These are phyloP conservation scores for Camptogramma bilineatum DNA, from an alignment of 2,888 invertebrate genomes.

Conservation along the genomic window DNA sequence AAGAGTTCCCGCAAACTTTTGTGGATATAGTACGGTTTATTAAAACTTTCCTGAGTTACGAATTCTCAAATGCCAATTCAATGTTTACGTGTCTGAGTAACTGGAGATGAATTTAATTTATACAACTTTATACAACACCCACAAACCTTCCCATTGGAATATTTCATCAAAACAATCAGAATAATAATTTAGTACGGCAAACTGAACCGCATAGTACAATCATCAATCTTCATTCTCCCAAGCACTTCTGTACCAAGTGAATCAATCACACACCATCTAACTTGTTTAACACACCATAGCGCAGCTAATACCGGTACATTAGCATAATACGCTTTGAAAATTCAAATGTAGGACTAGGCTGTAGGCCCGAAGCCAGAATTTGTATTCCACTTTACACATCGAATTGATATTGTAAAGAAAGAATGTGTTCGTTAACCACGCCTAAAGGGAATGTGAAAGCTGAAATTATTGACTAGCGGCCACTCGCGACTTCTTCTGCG, in stretches of 20 bases:
- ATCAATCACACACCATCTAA: slow-evolving; percentile 37
- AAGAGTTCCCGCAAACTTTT: too few species aligned
- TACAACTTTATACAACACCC: background rate
- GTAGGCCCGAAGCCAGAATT: slow-evolving; percentile 1
- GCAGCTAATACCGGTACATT: slow-evolving; percentile 26
- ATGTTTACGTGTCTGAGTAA: too few species aligned
- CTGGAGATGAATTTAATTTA: too few species aligned
- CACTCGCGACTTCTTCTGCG: too few species aligned
- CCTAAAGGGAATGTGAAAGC: background rate
- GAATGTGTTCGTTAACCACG: background rate
- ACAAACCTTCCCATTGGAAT: background rate
- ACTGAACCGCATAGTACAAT: slow-evolving; percentile 12
- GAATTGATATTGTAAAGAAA: background rate
- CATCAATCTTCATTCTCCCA: slow-evolving; percentile 31
- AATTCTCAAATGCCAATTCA: too few species aligned
- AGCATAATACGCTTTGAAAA: slow-evolving; percentile 34
- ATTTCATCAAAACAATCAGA: slow-evolving; percentile 6
- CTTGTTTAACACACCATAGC: slow-evolving; percentile 30
- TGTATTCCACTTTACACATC: background rate
- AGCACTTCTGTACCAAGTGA: slow-evolving; percentile 27
- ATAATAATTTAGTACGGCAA: slow-evolving; percentile 12
- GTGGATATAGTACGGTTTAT: too few species aligned
- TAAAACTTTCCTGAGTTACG: too few species aligned
- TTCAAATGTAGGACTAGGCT: slow-evolving; percentile 17
- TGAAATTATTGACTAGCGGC: too few species aligned